A percentile compares a stretch with the other conserved stretches of the same genome.
Evolutionary conservation across 2,888 invertebrate genomes (phyloP).

Genomic region (Orthosia incerta): DNA sequence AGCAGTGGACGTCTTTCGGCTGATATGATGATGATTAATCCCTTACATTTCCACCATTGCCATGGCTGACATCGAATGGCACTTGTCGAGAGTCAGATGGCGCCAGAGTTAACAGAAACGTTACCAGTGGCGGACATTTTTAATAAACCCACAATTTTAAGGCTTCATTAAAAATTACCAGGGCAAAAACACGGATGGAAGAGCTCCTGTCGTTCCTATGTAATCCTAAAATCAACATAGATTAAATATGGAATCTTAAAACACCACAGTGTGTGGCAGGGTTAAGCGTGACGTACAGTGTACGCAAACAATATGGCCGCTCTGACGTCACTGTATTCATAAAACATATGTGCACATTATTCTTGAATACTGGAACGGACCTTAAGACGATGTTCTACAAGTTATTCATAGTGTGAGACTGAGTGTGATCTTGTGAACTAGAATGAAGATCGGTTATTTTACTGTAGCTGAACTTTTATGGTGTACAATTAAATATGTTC

Average conservation of each 20-base stretch:
- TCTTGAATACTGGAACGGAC: constrained; percentile 50
- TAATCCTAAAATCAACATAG: neutral
- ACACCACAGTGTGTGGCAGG: constrained; percentile 37
- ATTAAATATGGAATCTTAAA: neutral
- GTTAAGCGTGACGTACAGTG: constrained; percentile 57
- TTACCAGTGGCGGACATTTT: neutral
- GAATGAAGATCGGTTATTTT: neutral
- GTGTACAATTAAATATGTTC: too few species aligned
- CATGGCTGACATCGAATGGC: too few species aligned
- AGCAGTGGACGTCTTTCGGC: too few species aligned
- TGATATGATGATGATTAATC: too few species aligned
- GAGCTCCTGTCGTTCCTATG: neutral
- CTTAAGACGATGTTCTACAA: constrained; percentile 20
- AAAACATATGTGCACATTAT: constrained; percentile 52
- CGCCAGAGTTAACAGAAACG: too few species aligned
- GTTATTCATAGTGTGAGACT: constrained; percentile 24
- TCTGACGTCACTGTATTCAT: constrained; percentile 65
- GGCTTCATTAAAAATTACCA: neutral
- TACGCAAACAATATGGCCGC: constrained; percentile 60
- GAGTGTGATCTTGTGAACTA: neutral
- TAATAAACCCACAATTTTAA: neutral
- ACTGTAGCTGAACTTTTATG: too few species aligned
- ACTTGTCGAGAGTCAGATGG: too few species aligned
- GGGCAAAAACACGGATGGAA: neutral
- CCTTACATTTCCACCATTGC: too few species aligned